phyloP scores from a whole-genome alignment of 2,797 vertebrate species.

The Rhynchonycteris naso region DNA sequence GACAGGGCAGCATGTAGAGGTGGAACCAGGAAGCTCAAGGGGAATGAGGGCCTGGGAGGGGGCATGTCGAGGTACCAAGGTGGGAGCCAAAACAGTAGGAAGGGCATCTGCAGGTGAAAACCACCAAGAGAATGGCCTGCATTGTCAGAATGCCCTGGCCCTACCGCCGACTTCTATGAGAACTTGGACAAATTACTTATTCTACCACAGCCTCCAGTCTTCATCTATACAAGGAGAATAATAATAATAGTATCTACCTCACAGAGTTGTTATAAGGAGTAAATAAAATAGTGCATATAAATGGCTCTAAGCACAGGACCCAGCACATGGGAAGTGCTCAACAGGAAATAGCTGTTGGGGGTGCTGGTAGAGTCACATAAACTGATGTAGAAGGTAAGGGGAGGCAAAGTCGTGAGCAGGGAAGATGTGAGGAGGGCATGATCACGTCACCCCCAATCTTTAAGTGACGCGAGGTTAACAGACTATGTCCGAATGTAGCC shows the following conservation, averaged over 20 bases:
- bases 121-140: rapidly evolving
- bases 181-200: background rate
- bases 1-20: background rate
- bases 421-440: background rate
- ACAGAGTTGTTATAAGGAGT: background rate
- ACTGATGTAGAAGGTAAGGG: background rate
- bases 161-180: background rate
- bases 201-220: background rate
- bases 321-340: background rate
- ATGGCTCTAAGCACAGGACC: background rate
- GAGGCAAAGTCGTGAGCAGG: background rate
- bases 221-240: background rate
- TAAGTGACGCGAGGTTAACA: background rate
- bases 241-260: background rate
- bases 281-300: background rate
- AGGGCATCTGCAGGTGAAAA: background rate
- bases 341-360: rapidly evolving
- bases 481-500: background rate
- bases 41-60: background rate
- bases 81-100: background rate
- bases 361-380: rapidly evolving
- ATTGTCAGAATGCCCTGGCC: background rate
- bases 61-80: background rate
- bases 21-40: background rate
- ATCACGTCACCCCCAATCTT: background rate